Evolutionary conservation across 2,797 vertebrate genomes (phyloP), one percentile per base, ranked within the genome.

Genomic region (Myotis findleyi): DNA sequence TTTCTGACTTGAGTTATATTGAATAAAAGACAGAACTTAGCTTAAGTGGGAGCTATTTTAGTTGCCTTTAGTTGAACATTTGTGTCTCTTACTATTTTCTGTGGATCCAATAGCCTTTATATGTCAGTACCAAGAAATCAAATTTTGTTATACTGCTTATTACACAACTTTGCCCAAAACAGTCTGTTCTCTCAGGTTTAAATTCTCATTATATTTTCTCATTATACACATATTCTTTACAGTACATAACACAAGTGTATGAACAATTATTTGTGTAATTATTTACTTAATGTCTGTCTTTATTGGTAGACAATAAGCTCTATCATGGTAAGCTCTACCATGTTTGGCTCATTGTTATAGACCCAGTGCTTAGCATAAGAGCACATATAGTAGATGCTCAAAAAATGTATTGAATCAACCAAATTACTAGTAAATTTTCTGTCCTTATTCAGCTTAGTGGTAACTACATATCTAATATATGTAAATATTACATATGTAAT

Each of bases 241-340:
- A 79, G 55, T 25, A 71, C 9, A 30, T 66, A 47, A 68, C 38
- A 75, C 14, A 49, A 68, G 51, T 53, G 6, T 73, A 75, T n/a
- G 55, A 94, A 20, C n/a, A 72, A 82, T 82, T 85, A 57, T 85
- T 84, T 93, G 23, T 85, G 44, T 77, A 87, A 66, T 81, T 95
- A 81, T 89, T 89, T 91, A 44, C 47, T 92, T 80, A 71, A 47
- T 62, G 10, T 47, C 51, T 80, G 10, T 86, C 38, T 95, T 87
- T 59, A n/a, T 30, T 20, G 12, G 12, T 59, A 85, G 83, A 94
- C 27, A 36, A 3, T 59, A 71, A 94, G 47, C 53, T 90, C 36
- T 64, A 6, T 79, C 33, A 30, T n/a, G 30, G 30, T 41, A 62
- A 18, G n/a, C 59, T 62, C 13, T 25, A 30, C 25, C 18, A 11